Base-by-base conservation (phyloP, 2,797 vertebrate species). In the Phaenicophaeus curvirostris region DNA sequence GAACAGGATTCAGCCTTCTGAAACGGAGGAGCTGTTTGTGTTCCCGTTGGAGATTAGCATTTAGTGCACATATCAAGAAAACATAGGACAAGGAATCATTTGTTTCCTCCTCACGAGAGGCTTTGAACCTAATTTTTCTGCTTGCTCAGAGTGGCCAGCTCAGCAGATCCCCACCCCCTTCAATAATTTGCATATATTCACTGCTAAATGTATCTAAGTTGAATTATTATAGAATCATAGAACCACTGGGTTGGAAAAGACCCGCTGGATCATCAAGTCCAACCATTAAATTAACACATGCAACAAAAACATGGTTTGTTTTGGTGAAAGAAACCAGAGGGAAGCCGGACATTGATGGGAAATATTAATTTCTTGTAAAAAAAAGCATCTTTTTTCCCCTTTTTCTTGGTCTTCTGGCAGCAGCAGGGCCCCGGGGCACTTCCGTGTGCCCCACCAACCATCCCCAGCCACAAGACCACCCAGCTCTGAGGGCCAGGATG, bases 71-170 rank as follows among this genome's bases (percentile, higher is more conserved):
- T 46, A 63, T 42, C 57, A 74, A 46, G 73, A 57, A 93, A 94
- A 57, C 44, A 51, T 4, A 74, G 37, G 76, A 71, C 8, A 13
- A 77, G 31, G 50, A 83, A 67, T 59, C 75, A 74, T 74, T 94
- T 89, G 46, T 68, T 94, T 90, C 55, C 88, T 78, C 50, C 35
- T 88, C 46, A 51, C 0, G 1, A 87, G 48, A 80, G 54, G 57
- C 69, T 95, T 89, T 76, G 51, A 91, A 87, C 63, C 13, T 35
- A 76, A 51, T 85, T 93, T 87, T 87, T 77, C 68, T 84, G 7
- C 50, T 88, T 88, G 48, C 54, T 85, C n/a, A 57, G 48, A 74
- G 5, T 27, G n/a, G 17, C 6, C 41, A 80, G 30, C 55, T 80
- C 82, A 83, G 71, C 68, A 80, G 42, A 10, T 62, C 16, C 12